Base-by-base conservation (phyloP, 2,888 invertebrate species). In the Caenorhabditis sulstoni region DNA sequence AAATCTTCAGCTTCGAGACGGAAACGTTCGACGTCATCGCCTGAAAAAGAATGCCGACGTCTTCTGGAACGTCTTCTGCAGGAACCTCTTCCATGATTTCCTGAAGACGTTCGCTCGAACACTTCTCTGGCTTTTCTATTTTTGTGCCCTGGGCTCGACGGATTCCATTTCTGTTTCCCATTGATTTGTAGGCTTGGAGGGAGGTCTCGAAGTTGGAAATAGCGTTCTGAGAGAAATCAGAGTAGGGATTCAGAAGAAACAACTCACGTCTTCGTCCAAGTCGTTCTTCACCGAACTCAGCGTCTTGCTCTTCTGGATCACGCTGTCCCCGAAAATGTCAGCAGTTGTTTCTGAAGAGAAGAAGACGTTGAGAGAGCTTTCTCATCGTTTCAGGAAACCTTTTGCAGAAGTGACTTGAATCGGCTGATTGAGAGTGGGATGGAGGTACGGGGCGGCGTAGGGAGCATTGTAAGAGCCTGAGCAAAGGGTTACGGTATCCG, bases 1-100 rank as follows among this genome's bases (percentile, higher is more conserved):
- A 70, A 14, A 84, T 84, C 16, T 62, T 67, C 11, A 76, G 29
- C 47, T 81, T 82, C 1, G 82, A 71, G 7, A 74, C n/a, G 0
- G 80, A 75, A 1, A 80, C 67, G 14, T 35, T 80, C 1, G 59
- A 44, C 0, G 75, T 41, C 66, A 75, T 79, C 23, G 79, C 47
- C 68, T 78, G 61, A 14, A 77, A n/a, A n/a, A n/a, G n/a, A n/a
- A n/a, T n/a, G n/a, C n/a, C n/a, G n/a, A 49, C 12, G 45, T 16
- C 45, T 5, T 41, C 23, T 39, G n/a, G 8, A 37, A 66, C n/a
- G n/a, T n/a, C n/a, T n/a, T n/a, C n/a, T n/a, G n/a, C n/a, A n/a
- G n/a, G n/a, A n/a, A n/a, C 76, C 66, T 65, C 47, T 49, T 68
- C 44, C 55, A 79, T 79, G n/a, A 79, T 79, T 41, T 74, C 37